These are phyloP conservation scores for Holotrichia oblita DNA, from an alignment of 1,140 invertebrate genomes.

Conservation along the genomic window DNA sequence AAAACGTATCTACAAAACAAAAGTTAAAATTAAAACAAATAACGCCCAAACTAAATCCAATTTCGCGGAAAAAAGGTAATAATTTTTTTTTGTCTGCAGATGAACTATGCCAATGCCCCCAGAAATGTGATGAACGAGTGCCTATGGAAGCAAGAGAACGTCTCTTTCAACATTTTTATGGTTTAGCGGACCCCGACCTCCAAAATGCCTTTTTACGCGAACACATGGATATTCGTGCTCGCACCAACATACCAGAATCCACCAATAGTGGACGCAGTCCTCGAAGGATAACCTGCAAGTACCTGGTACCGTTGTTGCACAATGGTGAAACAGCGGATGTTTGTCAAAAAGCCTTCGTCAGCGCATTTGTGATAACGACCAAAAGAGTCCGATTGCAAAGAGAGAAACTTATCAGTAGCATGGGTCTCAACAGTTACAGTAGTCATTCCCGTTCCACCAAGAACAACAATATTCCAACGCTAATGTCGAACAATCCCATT, in stretches of 20 bases:
- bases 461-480: conserved; percentile 4
- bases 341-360: conserved; percentile 66
- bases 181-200: conserved; percentile 60
- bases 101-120: conserved; percentile 65
- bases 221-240: conserved; percentile 61
- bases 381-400: conserved; percentile 63
- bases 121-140: conserved; percentile 65
- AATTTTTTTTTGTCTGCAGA: conserved; percentile 56
- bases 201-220: conserved; percentile 63
- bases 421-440: conserved; percentile 59
- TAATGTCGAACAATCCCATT: conserved; percentile 40
- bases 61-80: background rate
- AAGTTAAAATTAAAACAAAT: too few relatives aligned
- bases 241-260: conserved; percentile 56
- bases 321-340: conserved; percentile 61
- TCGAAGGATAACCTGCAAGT: conserved; percentile 64
- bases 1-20: too few relatives aligned
- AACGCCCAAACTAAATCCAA: too few relatives aligned
- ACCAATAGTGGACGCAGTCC: conserved; percentile 57
- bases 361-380: conserved; percentile 65
- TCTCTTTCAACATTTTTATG: conserved; percentile 64
- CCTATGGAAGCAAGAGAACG: conserved; percentile 59
- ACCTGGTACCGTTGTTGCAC: conserved; percentile 60
- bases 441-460: conserved; percentile 51
- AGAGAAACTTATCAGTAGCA: conserved; percentile 63